Evolutionary conservation across 2,888 invertebrate species (phyloP), one percentile per base, ranked within the genome.

Genomic region (Osmoderma eremita): DNA sequence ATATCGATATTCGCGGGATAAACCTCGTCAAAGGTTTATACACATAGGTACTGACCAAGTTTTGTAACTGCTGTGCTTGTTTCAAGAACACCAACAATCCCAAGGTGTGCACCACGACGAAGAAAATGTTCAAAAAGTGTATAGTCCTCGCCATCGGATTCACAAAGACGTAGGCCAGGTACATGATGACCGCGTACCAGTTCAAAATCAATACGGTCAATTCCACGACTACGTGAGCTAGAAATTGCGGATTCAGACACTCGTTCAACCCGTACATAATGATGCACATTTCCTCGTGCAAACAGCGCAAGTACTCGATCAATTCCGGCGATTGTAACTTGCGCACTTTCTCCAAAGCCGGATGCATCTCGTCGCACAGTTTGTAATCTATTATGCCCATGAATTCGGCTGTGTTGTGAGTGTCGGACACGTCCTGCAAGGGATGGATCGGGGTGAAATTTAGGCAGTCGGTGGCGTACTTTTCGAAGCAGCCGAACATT

Each of bases 101-200:
- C 56, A 75, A 63, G 0, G 78, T 78, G 65, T 83, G 83, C 42
- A 78, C 58, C 12, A 78, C 20, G 0, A 81, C 79, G 67, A 78
- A 81, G 13, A 79, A 63, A 66, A 78, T 77, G 69, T 82, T 82
- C 30, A 81, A 67, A 5, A 80, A 73, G 66, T 82, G 78, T 5
- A 80, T 77, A 0, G 77, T 76, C 18, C 72, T 74, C 20, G 79
- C 78, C 30, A 72, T 67, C 2, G 77, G 76, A 4, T 76, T 71
- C 13, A 76, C 71, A 69, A 80, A 80, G 24, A 72, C 72, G 62
- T 78, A 81, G 2, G 79, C 79, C 45, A 80, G 69, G 66, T 80
- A 79, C 18, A 81, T 78, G 22, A 82, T 77, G 5, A 81, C 81
- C 1, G 81, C 80, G 67, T 82, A 82, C 78, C 80, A 80, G 65